Evolutionary conservation across 2,113 vertebrate species (phyloP), one percentile per base, ranked within the genome.

Genomic region (Scartelaos histophorus): DNA sequence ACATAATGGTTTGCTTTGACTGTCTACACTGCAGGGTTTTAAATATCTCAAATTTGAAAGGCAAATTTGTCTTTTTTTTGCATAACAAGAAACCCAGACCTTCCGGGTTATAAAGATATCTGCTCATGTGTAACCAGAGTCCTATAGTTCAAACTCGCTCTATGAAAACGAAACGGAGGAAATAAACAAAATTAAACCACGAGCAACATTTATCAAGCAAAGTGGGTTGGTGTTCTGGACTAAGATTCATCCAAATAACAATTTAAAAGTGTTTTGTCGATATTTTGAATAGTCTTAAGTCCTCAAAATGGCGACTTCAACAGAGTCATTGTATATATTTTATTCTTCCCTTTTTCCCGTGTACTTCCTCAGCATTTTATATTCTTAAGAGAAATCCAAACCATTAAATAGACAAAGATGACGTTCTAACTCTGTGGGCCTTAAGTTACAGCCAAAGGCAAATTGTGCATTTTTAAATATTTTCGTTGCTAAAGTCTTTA

Each of bases 401-500:
- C 64, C 46, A 64, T 25, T 11, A 19, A 79, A 81, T 21, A 13
- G 22, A 66, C 76, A 84, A 89, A 81, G 65, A 78, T 70, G 66
- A 80, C 53, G 74, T 70, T 73, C 34, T 51, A 43, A 71, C n/a
- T 74, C 15, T 22, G 83, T 81, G 76, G 69, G 76, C 57, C 79
- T 80, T 72, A 62, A 70, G 58, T 73, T 75, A 66, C 66, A 82
- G 81, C 78, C 82, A 24, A 65, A 57, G 78, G 82, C 79, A 67
- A 70, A 75, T 62, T 69, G 71, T 6, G 67, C 68, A 74, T 71
- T 19, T 46, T 82, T 83, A 84, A 82, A 49, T 74, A 74, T 78
- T 75, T 82, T 70, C 70, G 79, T 86, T 70, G 68, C 75, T 70
- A 46, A 71, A 73, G 71, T 79, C 66, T 90, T 86, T 89, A 75